Base-by-base conservation (phyloP, 2,113 vertebrate species). In the Pithys albifrons region DNA sequence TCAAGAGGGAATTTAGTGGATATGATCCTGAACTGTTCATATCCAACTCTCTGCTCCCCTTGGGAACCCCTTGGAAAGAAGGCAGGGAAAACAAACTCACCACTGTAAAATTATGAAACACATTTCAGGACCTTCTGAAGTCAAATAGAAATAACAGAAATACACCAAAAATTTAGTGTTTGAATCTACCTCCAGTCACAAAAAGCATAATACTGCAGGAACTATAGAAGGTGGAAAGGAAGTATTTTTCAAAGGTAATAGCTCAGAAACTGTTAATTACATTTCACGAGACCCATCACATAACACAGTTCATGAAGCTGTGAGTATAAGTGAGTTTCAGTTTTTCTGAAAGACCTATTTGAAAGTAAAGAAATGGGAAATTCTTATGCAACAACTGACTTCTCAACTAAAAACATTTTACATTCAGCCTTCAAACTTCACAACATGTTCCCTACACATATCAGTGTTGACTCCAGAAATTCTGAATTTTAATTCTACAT, bases 371-470 rank as follows among this genome's bases (percentile, higher is more conserved):
- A 69, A 59, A 48, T 6, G 24, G 25, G 24, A 45, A 78, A n/a
- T 43, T 58, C 33, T 69, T 75, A 67, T 0, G 2, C 6, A 72
- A 49, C 0, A 0, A 72, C 7, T 58, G 31, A 65, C 9, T 43
- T 65, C 59, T 70, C 51, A 19, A 33, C 6, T 66, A 35, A 4
- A 27, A 3, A 81, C 15, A 19, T 85, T 91, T 25, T 24, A 64
- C 35, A 49, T 85, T 80, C 33, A 78, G 19, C 14, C 28, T 80
- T 58, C 35, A 81, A 64, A 31, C n/a, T 70, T 70, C 3, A 55
- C 19, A 27, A 31, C 11, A 10, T 28, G 59, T 37, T 49, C 48
- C 18, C 37, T 52, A 51, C 12, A 7, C 6, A 19, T 14, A 41
- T 67, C 4, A 28, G 10, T 19, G 17, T 14, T 67, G 19, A 20